Evolutionary conservation across 1,140 invertebrate species (phyloP).

Genomic region (Ceratina japonica): DNA sequence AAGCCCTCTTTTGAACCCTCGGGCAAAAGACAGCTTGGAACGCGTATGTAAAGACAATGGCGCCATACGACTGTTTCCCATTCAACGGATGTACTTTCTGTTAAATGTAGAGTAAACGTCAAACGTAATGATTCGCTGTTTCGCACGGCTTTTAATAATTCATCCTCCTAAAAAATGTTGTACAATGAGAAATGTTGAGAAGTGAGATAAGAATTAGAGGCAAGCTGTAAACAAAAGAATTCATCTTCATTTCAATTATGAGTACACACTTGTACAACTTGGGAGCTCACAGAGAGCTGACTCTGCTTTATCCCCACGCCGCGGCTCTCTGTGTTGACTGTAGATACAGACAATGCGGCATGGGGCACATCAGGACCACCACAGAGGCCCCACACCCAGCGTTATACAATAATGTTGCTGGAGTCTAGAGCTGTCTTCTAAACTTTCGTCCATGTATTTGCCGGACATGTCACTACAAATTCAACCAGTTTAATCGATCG

Average conservation of each 20-base stretch:
- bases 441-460: conserved; percentile 74
- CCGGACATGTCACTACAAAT: conserved; percentile 74
- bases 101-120: conserved; percentile 88
- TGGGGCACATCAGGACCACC: conserved; percentile 97
- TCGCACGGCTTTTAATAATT: conserved; percentile 82
- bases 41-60: conserved; percentile 90
- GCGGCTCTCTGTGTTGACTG: conserved; percentile 87
- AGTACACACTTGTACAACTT: conserved; percentile 76
- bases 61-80: conserved; percentile 92
- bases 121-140: conserved; percentile 84
- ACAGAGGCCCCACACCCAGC: conserved; percentile 99
- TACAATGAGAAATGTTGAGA: conserved; percentile 17
- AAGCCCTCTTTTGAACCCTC: conserved; percentile 96
- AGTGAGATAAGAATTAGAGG: neutral
- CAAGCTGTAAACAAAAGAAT: too few relatives aligned
- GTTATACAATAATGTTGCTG: conserved; percentile 87
- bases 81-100: conserved; percentile 85
- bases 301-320: conserved; percentile 87
- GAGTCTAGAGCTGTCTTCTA: conserved; percentile 72
- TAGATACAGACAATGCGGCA: conserved; percentile 85
- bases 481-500: neutral
- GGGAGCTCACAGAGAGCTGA: conserved; percentile 86
- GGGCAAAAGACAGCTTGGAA: conserved; percentile 90
- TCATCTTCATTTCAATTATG: neutral
- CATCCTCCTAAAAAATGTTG: conserved; percentile 76